Evolutionary conservation across 2,888 invertebrate species (phyloP), one percentile per base, ranked within the genome.

Genomic region (Cryptus armator): DNA sequence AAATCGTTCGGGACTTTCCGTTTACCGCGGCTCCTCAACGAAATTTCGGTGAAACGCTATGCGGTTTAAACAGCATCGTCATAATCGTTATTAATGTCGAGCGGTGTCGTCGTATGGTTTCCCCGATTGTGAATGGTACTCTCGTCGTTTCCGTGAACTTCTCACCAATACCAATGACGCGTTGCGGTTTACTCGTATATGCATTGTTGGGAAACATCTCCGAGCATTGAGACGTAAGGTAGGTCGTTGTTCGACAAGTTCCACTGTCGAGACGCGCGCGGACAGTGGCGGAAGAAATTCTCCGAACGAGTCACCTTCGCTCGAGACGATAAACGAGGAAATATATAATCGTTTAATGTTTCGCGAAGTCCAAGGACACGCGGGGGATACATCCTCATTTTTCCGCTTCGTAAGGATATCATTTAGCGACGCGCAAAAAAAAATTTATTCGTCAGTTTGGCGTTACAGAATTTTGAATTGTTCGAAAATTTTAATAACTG

Each of bases 181-280:
- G 6, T 37, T 37, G 37, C 37, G 37, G 37, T 37, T 37, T 37
- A 9, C 37, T 37, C 37, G 37, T 37, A 9, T 9, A 9, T 37
- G 9, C 37, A 37, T 37, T 37, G 37, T 37, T 37, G 37, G 37
- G 6, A 37, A 37, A 37, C 37, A 37, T 37, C 37, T 66, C 16
- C 16, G 37, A 37, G 37, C 37, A 37, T 37, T 37, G 37, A 37
- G 6, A 37, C 5, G 59, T 81, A 81, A 75, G 84, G 81, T 84
- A 86, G 84, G 86, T 86, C 86, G 81, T 86, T 84, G 84, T 56
- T 64, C 67, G 75, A 78, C 53, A 75, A 70, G 78, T 86, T 83
- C 53, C 48, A 62, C 16, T 32, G 46, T 75, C 68, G 53, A 44
- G 29, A 67, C 66, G 37, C 37, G 37, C 37, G 37, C 37, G 5